Evolutionary conservation across 2,888 invertebrate genomes (phyloP).

Genomic region (Seira musarum): DNA sequence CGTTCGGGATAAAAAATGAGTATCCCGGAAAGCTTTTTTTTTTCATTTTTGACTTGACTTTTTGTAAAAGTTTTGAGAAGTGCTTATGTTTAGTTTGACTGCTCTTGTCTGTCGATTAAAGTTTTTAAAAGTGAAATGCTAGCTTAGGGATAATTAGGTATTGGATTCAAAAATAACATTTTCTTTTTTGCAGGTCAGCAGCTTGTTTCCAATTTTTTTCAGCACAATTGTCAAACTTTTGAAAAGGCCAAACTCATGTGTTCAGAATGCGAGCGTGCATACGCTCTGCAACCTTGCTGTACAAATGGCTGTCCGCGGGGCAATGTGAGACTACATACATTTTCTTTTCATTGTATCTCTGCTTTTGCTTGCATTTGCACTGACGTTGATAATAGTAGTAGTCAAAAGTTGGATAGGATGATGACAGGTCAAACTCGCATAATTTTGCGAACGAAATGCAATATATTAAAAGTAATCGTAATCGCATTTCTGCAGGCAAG

Average conservation of each 20-base stretch:
- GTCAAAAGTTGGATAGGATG: not conserved
- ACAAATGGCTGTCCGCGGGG: slow-evolving; percentile 43
- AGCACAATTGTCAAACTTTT: slow-evolving; percentile 56
- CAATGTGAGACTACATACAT: slow-evolving; percentile 41
- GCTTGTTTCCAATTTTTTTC: slow-evolving; percentile 55
- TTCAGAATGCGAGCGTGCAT: slow-evolving; percentile 47
- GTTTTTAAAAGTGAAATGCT: too few species aligned
- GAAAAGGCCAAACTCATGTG: slow-evolving; percentile 58
- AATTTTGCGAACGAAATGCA: too few species aligned
- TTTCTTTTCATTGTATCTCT: slow-evolving; percentile 14
- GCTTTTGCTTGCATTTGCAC: too few species aligned
- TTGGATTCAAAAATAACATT: too few species aligned
- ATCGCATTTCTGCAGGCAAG: slow-evolving; percentile 3
- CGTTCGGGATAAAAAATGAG: not conserved
- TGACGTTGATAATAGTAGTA: not conserved
- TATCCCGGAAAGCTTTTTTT: not conserved
- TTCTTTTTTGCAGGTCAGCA: slow-evolving; percentile 46
- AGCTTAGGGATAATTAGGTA: too few species aligned
- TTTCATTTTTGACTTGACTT: not conserved
- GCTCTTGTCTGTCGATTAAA: slow-evolving; percentile 2
- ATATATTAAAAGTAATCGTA: not conserved
- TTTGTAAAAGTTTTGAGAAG: not conserved
- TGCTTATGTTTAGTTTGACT: not conserved
- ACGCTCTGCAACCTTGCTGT: slow-evolving; percentile 21
- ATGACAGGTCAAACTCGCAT: not conserved